A percentile compares a stretch with the other conserved stretches of the same genome.
These are phyloP conservation scores for Phycodurus eques DNA, from an alignment of 2,113 vertebrate genomes.

Conservation along the genomic window DNA sequence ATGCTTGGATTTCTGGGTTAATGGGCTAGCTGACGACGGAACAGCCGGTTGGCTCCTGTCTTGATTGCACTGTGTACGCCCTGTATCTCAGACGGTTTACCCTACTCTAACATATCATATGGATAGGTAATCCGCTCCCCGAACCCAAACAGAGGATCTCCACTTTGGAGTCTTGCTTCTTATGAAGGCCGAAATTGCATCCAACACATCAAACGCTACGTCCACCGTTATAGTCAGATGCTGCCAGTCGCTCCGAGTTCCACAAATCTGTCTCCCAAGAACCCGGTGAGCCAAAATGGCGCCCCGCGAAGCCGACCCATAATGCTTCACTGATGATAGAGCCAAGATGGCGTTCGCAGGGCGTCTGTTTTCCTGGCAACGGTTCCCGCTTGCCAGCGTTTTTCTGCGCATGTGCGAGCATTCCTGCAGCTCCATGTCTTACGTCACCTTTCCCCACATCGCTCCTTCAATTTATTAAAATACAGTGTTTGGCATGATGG, in stretches of 20 bases:
- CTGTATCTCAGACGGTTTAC: constrained; percentile 53
- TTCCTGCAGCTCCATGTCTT: constrained; percentile 57
- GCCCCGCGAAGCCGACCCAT: not conserved
- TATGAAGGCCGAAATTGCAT: constrained; percentile 18
- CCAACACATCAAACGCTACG: constrained; percentile 34
- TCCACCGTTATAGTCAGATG: constrained; percentile 47
- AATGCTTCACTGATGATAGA: constrained; percentile 19
- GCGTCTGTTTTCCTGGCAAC: constrained; percentile 53
- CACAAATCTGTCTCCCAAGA: constrained; percentile 62
- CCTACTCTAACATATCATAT: constrained; percentile 32
- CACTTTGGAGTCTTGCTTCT: constrained; percentile 34
- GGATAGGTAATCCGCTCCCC: constrained; percentile 47
- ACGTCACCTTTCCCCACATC: constrained; percentile 65
- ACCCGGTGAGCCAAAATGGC: constrained; percentile 71
- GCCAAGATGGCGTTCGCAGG: constrained; percentile 66
- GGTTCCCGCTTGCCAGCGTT: constrained; percentile 36
- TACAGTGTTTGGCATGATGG: not conserved
- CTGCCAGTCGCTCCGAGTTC: constrained; percentile 61
- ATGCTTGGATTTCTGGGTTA: constrained; percentile 49
- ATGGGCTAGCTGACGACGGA: constrained; percentile 39
- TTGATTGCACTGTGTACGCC: constrained; percentile 58
- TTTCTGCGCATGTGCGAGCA: constrained; percentile 58
- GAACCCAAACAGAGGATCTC: constrained; percentile 29
- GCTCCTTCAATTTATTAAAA: not conserved
- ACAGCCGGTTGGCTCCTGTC: constrained; percentile 49